Evolutionary conservation across 2,113 vertebrate genomes (phyloP).

Genomic region (Trogon surrucura): DNA sequence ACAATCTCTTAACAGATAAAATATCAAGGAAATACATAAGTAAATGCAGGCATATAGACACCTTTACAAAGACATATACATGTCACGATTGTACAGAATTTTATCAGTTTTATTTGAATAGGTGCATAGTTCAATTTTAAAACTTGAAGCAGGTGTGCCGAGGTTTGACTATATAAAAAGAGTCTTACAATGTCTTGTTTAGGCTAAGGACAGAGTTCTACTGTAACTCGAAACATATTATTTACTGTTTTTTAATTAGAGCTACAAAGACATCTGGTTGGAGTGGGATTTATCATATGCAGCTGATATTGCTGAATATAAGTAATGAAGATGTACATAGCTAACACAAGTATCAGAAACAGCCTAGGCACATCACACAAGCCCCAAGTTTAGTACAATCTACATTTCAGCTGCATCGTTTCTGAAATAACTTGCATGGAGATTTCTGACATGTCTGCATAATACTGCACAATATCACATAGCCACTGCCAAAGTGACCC

Average conservation of each 20-base stretch:
- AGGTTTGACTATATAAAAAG: background rate
- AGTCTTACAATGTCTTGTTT: background rate
- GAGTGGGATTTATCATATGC: background rate
- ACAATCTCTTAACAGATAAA: background rate
- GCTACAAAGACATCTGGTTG: background rate
- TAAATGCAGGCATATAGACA: background rate
- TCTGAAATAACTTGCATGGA: background rate
- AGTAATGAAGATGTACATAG: background rate
- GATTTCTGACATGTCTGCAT: fast-evolving
- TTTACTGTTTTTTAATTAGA: background rate
- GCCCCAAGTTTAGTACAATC: background rate
- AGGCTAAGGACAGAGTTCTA: background rate
- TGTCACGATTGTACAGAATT: background rate
- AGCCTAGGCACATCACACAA: background rate
- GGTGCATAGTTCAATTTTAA: background rate
- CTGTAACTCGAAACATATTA: background rate
- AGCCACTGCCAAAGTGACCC: background rate
- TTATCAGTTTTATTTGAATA: background rate
- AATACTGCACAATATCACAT: fast-evolving
- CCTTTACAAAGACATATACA: background rate
- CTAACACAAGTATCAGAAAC: background rate
- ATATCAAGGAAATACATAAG: background rate
- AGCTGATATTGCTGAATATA: background rate
- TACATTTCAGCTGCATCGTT: background rate
- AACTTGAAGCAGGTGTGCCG: background rate